Conservation (phyloP, 2,797 vertebrate species). For the Antennarius maculatus region DNA sequence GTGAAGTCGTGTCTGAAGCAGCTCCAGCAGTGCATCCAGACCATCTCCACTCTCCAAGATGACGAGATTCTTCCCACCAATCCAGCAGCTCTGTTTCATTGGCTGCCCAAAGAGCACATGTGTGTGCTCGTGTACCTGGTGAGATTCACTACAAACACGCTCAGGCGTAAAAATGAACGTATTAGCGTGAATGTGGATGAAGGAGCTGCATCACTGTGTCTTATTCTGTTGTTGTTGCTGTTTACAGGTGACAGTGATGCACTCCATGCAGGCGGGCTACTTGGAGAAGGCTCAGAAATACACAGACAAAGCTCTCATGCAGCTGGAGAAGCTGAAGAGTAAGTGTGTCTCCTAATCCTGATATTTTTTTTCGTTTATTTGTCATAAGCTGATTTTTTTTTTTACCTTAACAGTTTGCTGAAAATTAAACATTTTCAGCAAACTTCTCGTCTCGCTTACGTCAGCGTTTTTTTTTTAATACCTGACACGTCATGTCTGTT, state of each 20-base stretch:
- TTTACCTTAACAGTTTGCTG: too few relatives aligned
- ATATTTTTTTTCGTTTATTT: too few relatives aligned
- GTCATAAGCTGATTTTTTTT: too few relatives aligned
- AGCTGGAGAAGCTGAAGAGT: conserved; percentile 99
- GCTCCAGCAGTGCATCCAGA: conserved; percentile 98
- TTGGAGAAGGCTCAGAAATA: conserved; percentile 99
- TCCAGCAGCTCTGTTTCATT: conserved; percentile 97
- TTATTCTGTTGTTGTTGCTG: neutral
- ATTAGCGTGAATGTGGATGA: neutral
- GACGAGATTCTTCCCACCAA: conserved; percentile 98
- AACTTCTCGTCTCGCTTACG: neutral
- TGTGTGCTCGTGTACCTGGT: conserved; percentile 97
- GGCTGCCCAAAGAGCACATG: conserved; percentile 99
- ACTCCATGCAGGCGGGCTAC: conserved; percentile 99
- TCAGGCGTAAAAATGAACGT: too few relatives aligned
- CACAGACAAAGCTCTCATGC: conserved; percentile 99
- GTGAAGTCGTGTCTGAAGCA: conserved; percentile 98
- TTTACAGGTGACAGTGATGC: conserved; percentile 97
- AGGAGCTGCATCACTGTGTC: neutral
- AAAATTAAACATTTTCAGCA: too few relatives aligned
- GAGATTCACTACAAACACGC: conserved; percentile 25
- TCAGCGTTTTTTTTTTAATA: too few relatives aligned
- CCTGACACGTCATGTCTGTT: neutral
- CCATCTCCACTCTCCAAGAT: conserved; percentile 97
- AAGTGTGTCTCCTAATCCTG: conserved; percentile 54